Evolutionary conservation across 2,113 vertebrate genomes (phyloP).

Genomic region (Choloepus hoffmanni): DNA sequence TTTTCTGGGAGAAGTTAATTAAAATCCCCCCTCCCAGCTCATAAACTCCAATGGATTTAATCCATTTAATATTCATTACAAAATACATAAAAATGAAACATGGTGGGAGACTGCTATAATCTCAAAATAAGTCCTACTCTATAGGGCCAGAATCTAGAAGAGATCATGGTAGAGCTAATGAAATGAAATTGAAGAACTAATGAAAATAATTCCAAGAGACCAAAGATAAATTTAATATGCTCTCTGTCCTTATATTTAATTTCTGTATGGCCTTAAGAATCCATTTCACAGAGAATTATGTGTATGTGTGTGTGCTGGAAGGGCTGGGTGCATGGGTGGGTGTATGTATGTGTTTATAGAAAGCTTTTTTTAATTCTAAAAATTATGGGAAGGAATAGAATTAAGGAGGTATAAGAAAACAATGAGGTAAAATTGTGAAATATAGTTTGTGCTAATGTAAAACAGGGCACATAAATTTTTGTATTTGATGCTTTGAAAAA

Average conservation of each 20-base stretch:
- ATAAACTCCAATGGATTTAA: neutral
- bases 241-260: neutral
- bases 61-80: neutral
- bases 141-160: neutral
- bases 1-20: constrained; percentile 31
- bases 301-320: neutral
- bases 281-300: neutral
- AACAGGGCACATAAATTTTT: neutral
- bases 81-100: neutral
- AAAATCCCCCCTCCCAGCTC: neutral
- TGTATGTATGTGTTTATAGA: neutral
- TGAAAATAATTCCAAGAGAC: neutral
- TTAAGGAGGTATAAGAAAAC: neutral
- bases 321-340: neutral
- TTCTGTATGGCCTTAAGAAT: neutral
- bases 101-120: neutral
- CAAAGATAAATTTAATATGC: neutral
- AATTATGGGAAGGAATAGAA: neutral
- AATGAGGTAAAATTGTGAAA: neutral
- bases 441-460: neutral
- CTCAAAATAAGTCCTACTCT: neutral
- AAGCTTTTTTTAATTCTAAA: neutral
- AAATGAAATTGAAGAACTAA: neutral
- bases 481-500: constrained; percentile 9
- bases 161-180: neutral